Evolutionary conservation across 1,140 invertebrate species (phyloP), one percentile per base, ranked within the genome.

Genomic region (Hycleus cichorii): DNA sequence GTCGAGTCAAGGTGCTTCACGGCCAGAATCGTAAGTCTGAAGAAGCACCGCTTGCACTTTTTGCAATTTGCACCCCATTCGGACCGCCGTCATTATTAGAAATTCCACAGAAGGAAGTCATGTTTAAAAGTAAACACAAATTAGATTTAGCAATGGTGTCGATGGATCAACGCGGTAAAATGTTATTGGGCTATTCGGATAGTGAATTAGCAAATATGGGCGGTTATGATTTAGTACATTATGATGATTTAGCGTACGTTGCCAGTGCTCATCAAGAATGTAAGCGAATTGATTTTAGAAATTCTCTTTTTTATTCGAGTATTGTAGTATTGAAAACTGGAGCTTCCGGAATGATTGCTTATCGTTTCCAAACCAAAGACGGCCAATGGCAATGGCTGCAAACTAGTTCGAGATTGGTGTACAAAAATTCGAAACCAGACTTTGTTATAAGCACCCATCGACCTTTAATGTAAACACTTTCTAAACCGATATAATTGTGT

Each of bases 61-160:
- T 98, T 73, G 95, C 95, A 27, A 87, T 98, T 46, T 98, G 96
- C 73, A 98, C 95, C 1, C 97, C 97, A 0, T 98, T 98, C 71
- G 97, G 97, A 1, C 96, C 96, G 8, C 90, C 94, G 3, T 93
- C 91, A 45, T 76, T 93, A 9, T 75, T 93, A 18, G 91, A 94
- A 73, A 89, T 91, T 65, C 89, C 90, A 4, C 90, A 93, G 69
- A 93, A 95, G 71, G 94, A 98, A 78, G 90, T 95, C 56, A 96
- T 97, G 86, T 98, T 99, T 78, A 98, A 98, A 77, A 96, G 92
- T 71, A 98, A 98, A 80, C 97, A 98, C 79, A 97, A 97, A 74
- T 82, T 99, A 50, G 95, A 98, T 77, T 83, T 99, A 25, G 87
- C 90, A 47, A 82, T 97, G 39, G 89, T 98, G 47, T 97, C 93